These are phyloP conservation scores for Mobula hypostoma DNA, from an alignment of 2,113 vertebrate species.

Conservation along the genomic window DNA sequence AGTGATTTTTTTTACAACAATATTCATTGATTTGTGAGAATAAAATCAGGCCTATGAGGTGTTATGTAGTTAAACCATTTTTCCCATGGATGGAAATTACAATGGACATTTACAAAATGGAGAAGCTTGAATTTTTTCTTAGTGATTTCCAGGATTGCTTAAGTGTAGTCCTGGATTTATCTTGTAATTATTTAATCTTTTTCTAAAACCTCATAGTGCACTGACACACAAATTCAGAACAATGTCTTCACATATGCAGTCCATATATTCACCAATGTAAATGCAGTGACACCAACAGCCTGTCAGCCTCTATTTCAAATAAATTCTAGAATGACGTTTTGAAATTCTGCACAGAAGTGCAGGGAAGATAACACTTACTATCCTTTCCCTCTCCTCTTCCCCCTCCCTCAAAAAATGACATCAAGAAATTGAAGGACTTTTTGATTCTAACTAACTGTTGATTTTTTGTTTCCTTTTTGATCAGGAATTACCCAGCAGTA, in stretches of 20 bases:
- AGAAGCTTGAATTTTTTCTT: background rate
- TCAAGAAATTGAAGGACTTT: background rate
- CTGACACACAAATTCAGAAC: background rate
- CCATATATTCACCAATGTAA: background rate
- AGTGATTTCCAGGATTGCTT: background rate
- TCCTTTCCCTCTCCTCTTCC: background rate
- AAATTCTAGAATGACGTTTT: background rate
- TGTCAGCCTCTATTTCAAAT: background rate
- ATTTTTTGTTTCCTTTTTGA: background rate
- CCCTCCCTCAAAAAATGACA: background rate
- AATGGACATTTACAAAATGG: too few relatives aligned
- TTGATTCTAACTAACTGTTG: background rate
- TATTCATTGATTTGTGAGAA: too few relatives aligned
- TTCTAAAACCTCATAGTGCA: background rate
- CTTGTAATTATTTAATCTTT: background rate
- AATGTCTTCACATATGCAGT: background rate
- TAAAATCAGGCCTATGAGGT: too few relatives aligned
- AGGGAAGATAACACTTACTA: background rate
- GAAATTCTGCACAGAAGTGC: background rate
- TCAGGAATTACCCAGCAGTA: slow-evolving; percentile 32
- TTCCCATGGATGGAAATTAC: too few relatives aligned
- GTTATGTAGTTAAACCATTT: too few relatives aligned
- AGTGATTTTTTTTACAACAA: too few relatives aligned
- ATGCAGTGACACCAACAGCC: background rate
- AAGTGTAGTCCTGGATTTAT: background rate